Evolutionary conservation across 2,888 invertebrate genomes (phyloP).

Genomic region (Lithosia quadra): DNA sequence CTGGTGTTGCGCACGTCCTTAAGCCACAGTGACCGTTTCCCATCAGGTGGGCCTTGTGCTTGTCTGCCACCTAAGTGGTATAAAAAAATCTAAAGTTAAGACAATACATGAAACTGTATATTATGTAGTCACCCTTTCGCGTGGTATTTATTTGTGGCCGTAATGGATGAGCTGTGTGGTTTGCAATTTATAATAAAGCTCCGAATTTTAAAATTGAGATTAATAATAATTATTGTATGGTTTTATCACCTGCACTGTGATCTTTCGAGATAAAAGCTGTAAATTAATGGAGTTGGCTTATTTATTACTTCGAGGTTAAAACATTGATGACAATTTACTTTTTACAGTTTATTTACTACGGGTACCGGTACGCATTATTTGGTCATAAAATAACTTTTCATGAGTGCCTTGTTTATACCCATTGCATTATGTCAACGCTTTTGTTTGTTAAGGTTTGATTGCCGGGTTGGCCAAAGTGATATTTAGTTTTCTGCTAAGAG

Average conservation of each 20-base stretch:
- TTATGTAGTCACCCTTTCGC: conserved; percentile 34
- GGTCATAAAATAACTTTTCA: not conserved
- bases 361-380: not conserved
- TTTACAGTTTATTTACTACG: not conserved
- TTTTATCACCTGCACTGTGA: conserved; percentile 24
- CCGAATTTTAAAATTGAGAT: conserved; percentile 47
- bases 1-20: too few relatives aligned
- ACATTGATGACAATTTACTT: conserved; percentile 1
- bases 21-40: too few relatives aligned
- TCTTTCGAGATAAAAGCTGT: conserved; percentile 25
- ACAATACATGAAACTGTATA: not conserved
- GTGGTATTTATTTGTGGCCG: conserved; percentile 50
- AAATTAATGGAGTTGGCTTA: conserved; percentile 8
- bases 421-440: too few relatives aligned
- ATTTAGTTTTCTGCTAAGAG: too few relatives aligned
- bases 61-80: too few relatives aligned
- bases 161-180: conserved; percentile 51
- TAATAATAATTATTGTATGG: conserved; percentile 43
- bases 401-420: too few relatives aligned
- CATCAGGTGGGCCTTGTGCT: too few relatives aligned
- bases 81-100: not conserved
- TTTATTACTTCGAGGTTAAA: conserved; percentile 15
- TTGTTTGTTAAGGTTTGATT: too few relatives aligned
- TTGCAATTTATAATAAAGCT: conserved; percentile 54
- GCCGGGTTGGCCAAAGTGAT: too few relatives aligned